Conservation (phyloP, 2,797 vertebrate species). For the Phrynocephalus vlangalii region DNA sequence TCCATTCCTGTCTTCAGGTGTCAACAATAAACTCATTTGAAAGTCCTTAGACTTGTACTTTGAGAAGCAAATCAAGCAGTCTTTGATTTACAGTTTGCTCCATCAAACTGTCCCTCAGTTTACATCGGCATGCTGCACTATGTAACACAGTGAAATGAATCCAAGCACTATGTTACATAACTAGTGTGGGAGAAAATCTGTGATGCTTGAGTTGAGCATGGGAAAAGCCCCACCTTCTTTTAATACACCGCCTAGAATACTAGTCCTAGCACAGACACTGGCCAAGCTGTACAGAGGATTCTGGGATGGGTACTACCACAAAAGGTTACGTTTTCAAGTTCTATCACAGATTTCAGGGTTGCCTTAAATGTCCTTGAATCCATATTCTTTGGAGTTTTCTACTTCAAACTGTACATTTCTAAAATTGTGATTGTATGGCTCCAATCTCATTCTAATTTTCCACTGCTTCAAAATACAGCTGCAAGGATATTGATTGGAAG, state of each 20-base stretch:
- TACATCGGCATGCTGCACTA: not conserved
- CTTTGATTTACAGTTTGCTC: constrained; percentile 4
- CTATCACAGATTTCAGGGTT: not conserved
- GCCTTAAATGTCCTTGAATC: not conserved
- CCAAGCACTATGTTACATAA: not conserved
- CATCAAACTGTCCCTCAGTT: not conserved
- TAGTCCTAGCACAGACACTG: too few species aligned
- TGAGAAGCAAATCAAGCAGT: not conserved
- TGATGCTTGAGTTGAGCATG: not conserved
- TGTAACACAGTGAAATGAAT: not conserved
- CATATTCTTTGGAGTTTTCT: not conserved
- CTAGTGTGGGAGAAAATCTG: not conserved
- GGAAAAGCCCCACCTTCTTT: too few species aligned
- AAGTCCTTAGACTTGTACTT: not conserved
- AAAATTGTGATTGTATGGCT: too few species aligned
- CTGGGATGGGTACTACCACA: too few species aligned
- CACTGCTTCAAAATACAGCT: too few species aligned
- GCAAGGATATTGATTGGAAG: too few species aligned
- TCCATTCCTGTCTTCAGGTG: not conserved
- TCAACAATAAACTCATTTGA: not conserved
- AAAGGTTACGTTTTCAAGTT: too few species aligned
- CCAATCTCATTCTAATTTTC: too few species aligned
- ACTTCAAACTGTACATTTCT: too few species aligned
- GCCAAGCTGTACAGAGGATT: too few species aligned
- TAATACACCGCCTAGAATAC: too few species aligned